Evolutionary conservation across 2,113 vertebrate genomes (phyloP), one percentile per base, ranked within the genome.

Genomic region (Apteryx owenii): DNA sequence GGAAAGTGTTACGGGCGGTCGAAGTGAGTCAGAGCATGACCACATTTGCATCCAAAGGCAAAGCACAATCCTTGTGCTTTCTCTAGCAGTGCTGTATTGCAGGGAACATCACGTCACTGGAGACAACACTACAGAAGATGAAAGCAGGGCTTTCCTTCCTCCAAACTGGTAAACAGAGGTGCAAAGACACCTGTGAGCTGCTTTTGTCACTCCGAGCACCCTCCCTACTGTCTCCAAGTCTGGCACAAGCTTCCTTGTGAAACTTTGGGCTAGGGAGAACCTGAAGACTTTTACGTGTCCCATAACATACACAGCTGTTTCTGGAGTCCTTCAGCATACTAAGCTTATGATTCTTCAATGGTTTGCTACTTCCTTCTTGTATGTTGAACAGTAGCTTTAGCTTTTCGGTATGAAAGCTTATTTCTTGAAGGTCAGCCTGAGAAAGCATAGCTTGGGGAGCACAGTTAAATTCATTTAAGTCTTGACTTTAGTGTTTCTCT

Each of bases 221-320:
- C n/a, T 23, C 8, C 17, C 36, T 29, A 40, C 7, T n/a, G 12
- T 20, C 36, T 69, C 48, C 38, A 22, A 51, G 36, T 25, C 2
- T 54, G 64, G 23, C 58, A 26, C 42, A n/a, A 42, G 42, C 31
- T 28, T 40, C 13, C 61, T 64, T 26, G 25, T 31, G 46, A 42
- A 38, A 17, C 29, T 75, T 53, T 48, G 42, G 26, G 25, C 6
- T 4, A 26, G 56, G 28, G 42, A 69, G 42, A 42, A 54, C 1
- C 1, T 42, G 44, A 42, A 40, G 29, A 16, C 16, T 66, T 58
- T 31, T 18, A 60, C 12, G 13, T 0, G 0, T 46, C 10, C 1
- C 20, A 1, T 13, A 58, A 53, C n/a, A 4, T 10, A 53, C 53
- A 65, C 29, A 23, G 48, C 29, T 73, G 44, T 60, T 70, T 65